Percentiles rank a stretch among this genome's conserved stretches.
These are phyloP conservation scores for Sebastes taczanowskii DNA, from an alignment of 2,797 vertebrate genomes.

Conservation along the genomic window DNA sequence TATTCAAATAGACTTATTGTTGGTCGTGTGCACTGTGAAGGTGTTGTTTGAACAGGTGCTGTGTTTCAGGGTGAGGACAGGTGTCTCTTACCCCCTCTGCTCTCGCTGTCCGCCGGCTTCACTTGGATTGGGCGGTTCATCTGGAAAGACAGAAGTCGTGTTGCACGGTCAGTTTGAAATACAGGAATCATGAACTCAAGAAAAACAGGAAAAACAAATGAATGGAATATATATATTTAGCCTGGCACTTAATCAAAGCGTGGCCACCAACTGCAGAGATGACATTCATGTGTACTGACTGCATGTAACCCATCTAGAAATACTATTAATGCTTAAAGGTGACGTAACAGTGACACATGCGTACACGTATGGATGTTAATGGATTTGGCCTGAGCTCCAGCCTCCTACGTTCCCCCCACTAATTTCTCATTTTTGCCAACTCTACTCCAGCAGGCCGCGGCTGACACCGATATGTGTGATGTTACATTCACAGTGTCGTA, in stretches of 20 bases:
- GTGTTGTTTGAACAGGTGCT: constrained; percentile 61
- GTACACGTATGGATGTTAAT: constrained; percentile 5
- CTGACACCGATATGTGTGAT: constrained; percentile 63
- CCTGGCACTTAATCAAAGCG: background rate
- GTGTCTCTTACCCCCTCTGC: constrained; percentile 93
- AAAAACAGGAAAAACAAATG: background rate
- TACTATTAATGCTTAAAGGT: background rate
- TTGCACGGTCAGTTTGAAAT: background rate
- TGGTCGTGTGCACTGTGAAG: background rate
- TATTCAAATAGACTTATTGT: background rate
- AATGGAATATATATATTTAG: background rate
- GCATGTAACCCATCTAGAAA: background rate
- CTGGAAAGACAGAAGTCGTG: constrained; percentile 76
- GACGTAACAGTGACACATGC: constrained; percentile 5
- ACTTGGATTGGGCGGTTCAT: constrained; percentile 99
- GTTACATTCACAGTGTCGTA: constrained; percentile 49
- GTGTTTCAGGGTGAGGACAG: constrained; percentile 34
- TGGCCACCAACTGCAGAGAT: background rate
- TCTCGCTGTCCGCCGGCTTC: constrained; percentile 98
- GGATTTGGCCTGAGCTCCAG: constrained; percentile 4
- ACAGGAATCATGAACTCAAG: background rate
- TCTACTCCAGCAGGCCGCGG: constrained; percentile 22
- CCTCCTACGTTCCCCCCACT: constrained; percentile 11
- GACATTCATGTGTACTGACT: background rate
- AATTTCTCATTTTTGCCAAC: constrained; percentile 13